Percentiles rank a stretch among this genome's conserved stretches.
Evolutionary conservation across 2,888 invertebrate genomes (phyloP).

Genomic region (Lampropteryx suffumata): DNA sequence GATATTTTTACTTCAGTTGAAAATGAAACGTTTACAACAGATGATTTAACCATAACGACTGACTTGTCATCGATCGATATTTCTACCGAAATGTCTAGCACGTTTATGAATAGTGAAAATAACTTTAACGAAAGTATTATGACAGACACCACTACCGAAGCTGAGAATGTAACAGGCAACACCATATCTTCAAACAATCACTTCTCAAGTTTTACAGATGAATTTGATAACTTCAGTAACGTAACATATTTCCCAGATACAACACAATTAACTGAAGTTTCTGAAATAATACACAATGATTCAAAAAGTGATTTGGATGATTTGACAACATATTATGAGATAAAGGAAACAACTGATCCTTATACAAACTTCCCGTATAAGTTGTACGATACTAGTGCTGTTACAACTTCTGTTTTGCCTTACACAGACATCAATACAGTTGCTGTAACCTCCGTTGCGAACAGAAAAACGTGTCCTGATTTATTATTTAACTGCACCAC

Average conservation of each 20-base stretch:
- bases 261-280: neutral
- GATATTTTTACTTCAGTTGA: conserved; percentile 24
- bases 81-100: conserved; percentile 7
- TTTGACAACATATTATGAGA: conserved; percentile 5
- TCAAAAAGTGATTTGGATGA: neutral
- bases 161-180: conserved; percentile 11
- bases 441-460: conserved; percentile 6
- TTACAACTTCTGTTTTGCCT: conserved; percentile 6
- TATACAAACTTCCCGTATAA: conserved; percentile 7
- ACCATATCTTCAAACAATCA: neutral
- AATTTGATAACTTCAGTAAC: neutral
- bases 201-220: neutral
- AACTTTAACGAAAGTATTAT: conserved; percentile 21
- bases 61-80: neutral
- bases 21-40: conserved; percentile 3
- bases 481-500: conserved; percentile 62
- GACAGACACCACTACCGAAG: conserved; percentile 16
- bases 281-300: neutral
- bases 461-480: conserved; percentile 45
- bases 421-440: conserved; percentile 5
- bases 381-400: conserved; percentile 13
- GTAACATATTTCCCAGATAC: neutral
- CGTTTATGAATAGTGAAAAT: neutral
- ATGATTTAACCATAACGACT: conserved; percentile 6
- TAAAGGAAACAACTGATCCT: conserved; percentile 3